Evolutionary conservation across 2,797 vertebrate genomes (phyloP), one percentile per base, ranked within the genome.

Genomic region (Schizopygopsis pylzovi): DNA sequence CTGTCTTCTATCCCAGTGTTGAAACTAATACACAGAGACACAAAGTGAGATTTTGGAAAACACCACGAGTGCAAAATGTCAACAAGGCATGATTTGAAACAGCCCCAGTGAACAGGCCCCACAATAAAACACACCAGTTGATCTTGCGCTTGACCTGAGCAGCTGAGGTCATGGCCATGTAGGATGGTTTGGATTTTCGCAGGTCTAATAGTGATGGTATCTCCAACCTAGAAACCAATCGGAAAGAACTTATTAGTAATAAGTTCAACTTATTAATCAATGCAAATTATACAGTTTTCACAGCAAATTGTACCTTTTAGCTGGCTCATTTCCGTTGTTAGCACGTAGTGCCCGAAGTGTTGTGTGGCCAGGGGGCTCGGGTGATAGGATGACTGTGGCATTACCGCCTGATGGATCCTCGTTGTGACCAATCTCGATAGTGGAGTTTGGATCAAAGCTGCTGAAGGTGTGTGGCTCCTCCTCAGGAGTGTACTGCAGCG

Each of bases 101-200:
- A 11, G 70, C 70, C 25, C 52, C 39, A 81, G 80, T 13, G 12
- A 59, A 59, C 39, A 71, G 16, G 33, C 73, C 54, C 41, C 49
- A 54, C 56, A 78, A 9, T 70, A n/a, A 22, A 85, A 77, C 85
- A 90, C 93, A 98, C 98, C 96, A 90, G 91, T 92, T 91, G 25
- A 96, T 85, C 89, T 97, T 98, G 12, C 97, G 96, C 89, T 99
- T 99, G 59, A 96, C 96, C 81, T 96, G 94, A 63, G 97, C 97
- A 81, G 98, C 96, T 5, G 97, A 96, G 0, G 98, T 99, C 97
- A 98, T 96, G 82, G 94, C 92, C 98, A 99, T 98, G 90, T 99
- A 99, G 0, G 96, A 97, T 0, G 97, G 97, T 15, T 95, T 95
- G 75, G 91, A 86, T 87, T 90, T 76, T 83, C 93, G 93, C 54